Conservation (phyloP, 2,888 invertebrate genomes). For the Sarcophaga subvicina region DNA sequence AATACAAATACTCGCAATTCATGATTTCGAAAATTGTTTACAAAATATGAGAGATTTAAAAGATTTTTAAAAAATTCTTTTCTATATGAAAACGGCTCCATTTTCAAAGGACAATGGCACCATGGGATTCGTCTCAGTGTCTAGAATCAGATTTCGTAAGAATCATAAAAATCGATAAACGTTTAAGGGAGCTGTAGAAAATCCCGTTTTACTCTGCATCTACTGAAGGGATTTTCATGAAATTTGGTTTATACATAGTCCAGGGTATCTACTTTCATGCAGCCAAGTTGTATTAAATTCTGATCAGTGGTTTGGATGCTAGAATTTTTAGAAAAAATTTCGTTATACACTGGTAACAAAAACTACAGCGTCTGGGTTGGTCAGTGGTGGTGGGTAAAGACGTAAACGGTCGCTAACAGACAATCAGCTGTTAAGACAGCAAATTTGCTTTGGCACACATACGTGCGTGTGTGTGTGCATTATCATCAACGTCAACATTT, state of each 20-base stretch:
- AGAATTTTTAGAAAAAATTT: slow-evolving; percentile 74
- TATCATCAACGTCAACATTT: no score
- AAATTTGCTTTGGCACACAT: slow-evolving; percentile 45
- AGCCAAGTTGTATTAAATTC: slow-evolving; percentile 70
- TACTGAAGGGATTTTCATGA: neutral
- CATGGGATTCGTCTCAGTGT: neutral
- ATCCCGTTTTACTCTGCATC: slow-evolving; percentile 64
- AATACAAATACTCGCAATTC: slow-evolving; percentile 38
- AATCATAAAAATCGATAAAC: slow-evolving; percentile 75
- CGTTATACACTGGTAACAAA: slow-evolving; percentile 68
- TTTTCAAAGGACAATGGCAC: slow-evolving; percentile 61
- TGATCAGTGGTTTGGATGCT: slow-evolving; percentile 45
- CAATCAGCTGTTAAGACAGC: slow-evolving; percentile 48
- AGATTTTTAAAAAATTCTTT: slow-evolving; percentile 77
- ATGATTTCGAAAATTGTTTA: slow-evolving; percentile 67
- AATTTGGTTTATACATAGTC: slow-evolving; percentile 64
- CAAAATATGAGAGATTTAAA: slow-evolving; percentile 74
- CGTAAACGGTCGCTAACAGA: slow-evolving; percentile 3
- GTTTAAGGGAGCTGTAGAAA: slow-evolving; percentile 62
- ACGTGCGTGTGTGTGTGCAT: slow-evolving; percentile 7
- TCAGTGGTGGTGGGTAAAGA: slow-evolving; percentile 26
- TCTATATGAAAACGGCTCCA: slow-evolving; percentile 63
- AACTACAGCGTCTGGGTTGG: neutral
- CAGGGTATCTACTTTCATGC: fast-evolving
- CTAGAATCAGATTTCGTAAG: slow-evolving; percentile 76